Evolutionary conservation across 2,113 vertebrate species (phyloP).

Genomic region (Urocynchramus pylzowi): DNA sequence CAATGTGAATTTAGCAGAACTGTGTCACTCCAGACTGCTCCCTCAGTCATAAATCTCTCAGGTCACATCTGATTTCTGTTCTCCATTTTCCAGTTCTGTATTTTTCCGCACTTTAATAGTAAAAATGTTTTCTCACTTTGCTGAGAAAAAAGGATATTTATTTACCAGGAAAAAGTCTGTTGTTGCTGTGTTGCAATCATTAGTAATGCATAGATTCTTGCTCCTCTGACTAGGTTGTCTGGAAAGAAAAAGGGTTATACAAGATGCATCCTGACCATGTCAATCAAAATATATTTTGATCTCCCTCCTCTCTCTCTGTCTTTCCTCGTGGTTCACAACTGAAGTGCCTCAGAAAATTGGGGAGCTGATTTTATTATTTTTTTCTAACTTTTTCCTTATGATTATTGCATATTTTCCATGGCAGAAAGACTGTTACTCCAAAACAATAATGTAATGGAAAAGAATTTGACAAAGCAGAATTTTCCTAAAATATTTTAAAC

Average conservation of each 20-base stretch:
- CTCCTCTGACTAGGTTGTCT: background rate
- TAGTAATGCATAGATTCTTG: background rate
- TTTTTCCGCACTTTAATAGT: background rate
- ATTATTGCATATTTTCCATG: background rate
- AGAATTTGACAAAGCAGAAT: background rate
- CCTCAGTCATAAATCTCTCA: background rate
- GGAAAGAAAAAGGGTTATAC: background rate
- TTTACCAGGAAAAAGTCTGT: background rate
- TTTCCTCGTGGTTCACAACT: background rate
- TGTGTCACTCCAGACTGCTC: background rate
- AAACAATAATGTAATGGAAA: background rate
- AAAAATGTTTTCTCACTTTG: background rate
- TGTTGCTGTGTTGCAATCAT: background rate
- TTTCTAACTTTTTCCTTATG: background rate
- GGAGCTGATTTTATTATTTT: background rate
- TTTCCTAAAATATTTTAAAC: background rate
- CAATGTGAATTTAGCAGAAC: background rate
- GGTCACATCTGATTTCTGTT: background rate
- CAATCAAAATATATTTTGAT: background rate
- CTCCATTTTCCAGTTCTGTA: background rate
- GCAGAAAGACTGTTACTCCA: background rate
- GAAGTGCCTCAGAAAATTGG: background rate
- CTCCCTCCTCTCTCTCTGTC: background rate
- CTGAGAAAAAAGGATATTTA: background rate
- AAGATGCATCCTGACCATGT: background rate